These are phyloP conservation scores for Cancer borealis DNA, from an alignment of 2,888 invertebrate genomes.

Conservation along the genomic window DNA sequence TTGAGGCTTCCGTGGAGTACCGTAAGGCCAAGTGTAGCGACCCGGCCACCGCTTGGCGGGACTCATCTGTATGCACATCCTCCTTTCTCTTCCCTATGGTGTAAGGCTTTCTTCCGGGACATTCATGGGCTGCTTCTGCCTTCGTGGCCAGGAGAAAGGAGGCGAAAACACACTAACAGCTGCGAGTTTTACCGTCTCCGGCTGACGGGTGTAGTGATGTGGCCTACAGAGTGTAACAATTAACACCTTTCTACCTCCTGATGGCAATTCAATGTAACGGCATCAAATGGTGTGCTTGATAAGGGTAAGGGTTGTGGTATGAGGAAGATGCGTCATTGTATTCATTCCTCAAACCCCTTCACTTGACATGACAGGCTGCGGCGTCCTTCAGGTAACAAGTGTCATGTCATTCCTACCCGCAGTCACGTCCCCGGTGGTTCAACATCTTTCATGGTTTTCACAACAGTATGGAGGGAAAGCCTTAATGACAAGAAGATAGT, in stretches of 20 bases:
- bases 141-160: slow-evolving; percentile 9
- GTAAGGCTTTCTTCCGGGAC: background rate
- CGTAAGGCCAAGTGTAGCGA: background rate
- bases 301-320: background rate
- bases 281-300: background rate
- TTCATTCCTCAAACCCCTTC: too few species aligned
- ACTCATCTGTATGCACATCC: background rate
- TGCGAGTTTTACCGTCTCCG: background rate
- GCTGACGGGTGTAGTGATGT: background rate
- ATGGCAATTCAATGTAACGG: background rate
- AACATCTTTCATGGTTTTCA: background rate
- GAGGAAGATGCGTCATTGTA: background rate
- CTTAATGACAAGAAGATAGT: background rate
- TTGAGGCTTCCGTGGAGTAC: background rate
- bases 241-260: background rate
- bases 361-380: background rate
- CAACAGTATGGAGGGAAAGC: background rate
- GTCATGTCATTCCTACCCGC: background rate
- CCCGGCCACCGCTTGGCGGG: background rate
- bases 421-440: background rate
- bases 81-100: background rate
- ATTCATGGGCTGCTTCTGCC: background rate
- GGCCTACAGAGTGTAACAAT: background rate
- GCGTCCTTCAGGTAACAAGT: background rate
- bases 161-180: background rate